Evolutionary conservation across 2,888 invertebrate genomes (phyloP).

Genomic region (Catocala nupta): DNA sequence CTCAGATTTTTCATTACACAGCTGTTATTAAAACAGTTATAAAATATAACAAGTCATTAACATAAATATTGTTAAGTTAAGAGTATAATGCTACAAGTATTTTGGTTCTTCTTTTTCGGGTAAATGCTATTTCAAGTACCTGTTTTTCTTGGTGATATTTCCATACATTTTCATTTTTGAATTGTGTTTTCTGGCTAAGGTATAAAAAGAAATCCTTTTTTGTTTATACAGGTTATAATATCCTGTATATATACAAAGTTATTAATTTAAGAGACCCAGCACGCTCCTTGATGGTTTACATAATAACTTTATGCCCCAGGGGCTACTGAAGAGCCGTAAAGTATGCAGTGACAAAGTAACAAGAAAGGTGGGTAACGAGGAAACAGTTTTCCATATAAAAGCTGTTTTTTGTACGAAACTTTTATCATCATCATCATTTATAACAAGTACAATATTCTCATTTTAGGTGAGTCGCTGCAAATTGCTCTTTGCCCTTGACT

Average conservation of each 20-base stretch:
- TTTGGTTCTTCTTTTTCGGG: not conserved
- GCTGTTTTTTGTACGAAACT: constrained; percentile 17
- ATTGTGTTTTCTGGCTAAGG: too few species aligned
- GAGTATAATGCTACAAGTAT: constrained; percentile 2
- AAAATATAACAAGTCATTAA: constrained; percentile 1
- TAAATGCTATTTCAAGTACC: not conserved
- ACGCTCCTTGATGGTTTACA: constrained; percentile 25
- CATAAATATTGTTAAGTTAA: constrained; percentile 6
- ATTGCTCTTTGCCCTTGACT: too few species aligned
- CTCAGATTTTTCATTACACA: constrained; percentile 11
- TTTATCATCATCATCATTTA: constrained; percentile 40
- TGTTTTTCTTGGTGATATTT: too few species aligned
- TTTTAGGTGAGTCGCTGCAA: too few species aligned
- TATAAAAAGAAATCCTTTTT: too few species aligned
- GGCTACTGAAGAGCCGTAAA: constrained; percentile 29
- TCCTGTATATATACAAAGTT: constrained; percentile 1
- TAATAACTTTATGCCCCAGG: constrained; percentile 37
- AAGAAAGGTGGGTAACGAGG: constrained; percentile 39
- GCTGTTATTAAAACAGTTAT: constrained; percentile 14
- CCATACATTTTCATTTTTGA: too few species aligned
- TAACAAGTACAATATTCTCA: not conserved
- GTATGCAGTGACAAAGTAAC: constrained; percentile 21
- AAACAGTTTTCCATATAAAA: constrained; percentile 28
- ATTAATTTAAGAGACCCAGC: constrained; percentile 37
- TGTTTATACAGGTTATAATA: too few species aligned